Evolutionary conservation across 2,888 invertebrate species (phyloP), one percentile per base, ranked within the genome.

Genomic region (Oegoconia quadripuncta): DNA sequence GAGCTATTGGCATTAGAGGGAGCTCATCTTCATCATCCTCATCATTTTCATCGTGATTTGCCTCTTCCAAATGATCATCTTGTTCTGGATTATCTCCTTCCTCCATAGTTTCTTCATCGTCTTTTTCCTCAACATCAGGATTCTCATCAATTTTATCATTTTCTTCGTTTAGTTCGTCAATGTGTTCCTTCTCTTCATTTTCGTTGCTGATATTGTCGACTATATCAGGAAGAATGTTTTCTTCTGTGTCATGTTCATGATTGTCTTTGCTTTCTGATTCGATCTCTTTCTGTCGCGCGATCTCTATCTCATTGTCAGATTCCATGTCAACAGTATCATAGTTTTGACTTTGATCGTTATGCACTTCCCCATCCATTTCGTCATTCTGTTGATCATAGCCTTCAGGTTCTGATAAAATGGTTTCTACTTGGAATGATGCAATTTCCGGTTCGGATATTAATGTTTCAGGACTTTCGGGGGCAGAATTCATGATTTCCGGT

Each of bases 371-470:
- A 27, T 75, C 76, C 12, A 42, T 53, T 41, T 71, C 74, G 11
- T 73, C 74, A 0, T 54, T 52, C 40, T 68, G 64, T 34, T 66
- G 65, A 15, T 77, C 74, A 45, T 72, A 83, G 1, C 64, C 69
- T 46, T 80, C 84, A 1, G 87, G 88, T 51, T 88, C 88, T 0
- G 87, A 77, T 25, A 88, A 57, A 43, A 88, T 87, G 17, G 88
- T 58, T 57, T 88, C 88, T 12, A 88, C 88, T 72, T 88, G 88
- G 47, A 88, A 88, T 12, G 87, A 86, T 8, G 88, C 80, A 32
- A 88, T 82, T 64, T 88, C 88, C 6, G 88, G 88, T 52, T 88
- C 87, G 1, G 88, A 88, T 59, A 88, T 86, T 35, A 88, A 62
- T 7, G 87, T 87, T 55, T 88, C 88, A 0, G 88, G 88, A 48